phyloP scores from a whole-genome alignment of 2,888 invertebrate species.

The Hybos culiciformis region DNA sequence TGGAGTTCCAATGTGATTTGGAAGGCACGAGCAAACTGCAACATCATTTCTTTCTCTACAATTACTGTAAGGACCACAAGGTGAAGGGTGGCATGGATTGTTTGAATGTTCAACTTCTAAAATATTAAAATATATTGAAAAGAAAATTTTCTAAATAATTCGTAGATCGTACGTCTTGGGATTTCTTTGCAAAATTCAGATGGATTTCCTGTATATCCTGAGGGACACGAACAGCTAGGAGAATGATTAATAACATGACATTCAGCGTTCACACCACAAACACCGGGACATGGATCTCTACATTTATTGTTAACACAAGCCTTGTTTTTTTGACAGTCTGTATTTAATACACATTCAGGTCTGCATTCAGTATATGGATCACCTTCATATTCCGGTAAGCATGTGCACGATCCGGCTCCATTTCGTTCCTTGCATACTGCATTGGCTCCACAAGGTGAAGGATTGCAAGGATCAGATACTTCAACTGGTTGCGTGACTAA shows the following conservation, averaged over 20 bases:
- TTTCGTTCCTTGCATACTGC: slow-evolving; percentile 70
- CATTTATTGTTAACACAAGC: slow-evolving; percentile 80
- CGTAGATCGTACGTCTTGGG: slow-evolving; percentile 39
- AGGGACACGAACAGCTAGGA: slow-evolving; percentile 64
- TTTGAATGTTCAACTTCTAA: slow-evolving; percentile 24
- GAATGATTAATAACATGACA: slow-evolving; percentile 71
- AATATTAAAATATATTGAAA: not conserved
- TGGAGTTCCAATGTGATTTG: slow-evolving; percentile 60
- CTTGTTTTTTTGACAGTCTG: slow-evolving; percentile 60
- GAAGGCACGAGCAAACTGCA: slow-evolving; percentile 66
- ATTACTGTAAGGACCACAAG: slow-evolving; percentile 64
- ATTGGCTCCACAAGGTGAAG: slow-evolving; percentile 77
- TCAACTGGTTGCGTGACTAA: slow-evolving; percentile 41
- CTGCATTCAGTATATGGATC: slow-evolving; percentile 77
- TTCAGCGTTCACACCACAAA: slow-evolving; percentile 66
- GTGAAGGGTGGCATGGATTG: slow-evolving; percentile 58
- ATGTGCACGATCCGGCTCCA: slow-evolving; percentile 71
- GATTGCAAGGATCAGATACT: slow-evolving; percentile 60
- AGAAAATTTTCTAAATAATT: slow-evolving; percentile 23
- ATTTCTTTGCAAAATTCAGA: slow-evolving; percentile 41
- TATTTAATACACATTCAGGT: slow-evolving; percentile 74
- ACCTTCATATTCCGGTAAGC: slow-evolving; percentile 68
- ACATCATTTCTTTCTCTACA: slow-evolving; percentile 58
- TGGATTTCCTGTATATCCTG: slow-evolving; percentile 69
- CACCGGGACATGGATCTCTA: slow-evolving; percentile 66